Evolutionary conservation across 2,113 vertebrate species (phyloP).

Genomic region (Acrocephalus kingi): DNA sequence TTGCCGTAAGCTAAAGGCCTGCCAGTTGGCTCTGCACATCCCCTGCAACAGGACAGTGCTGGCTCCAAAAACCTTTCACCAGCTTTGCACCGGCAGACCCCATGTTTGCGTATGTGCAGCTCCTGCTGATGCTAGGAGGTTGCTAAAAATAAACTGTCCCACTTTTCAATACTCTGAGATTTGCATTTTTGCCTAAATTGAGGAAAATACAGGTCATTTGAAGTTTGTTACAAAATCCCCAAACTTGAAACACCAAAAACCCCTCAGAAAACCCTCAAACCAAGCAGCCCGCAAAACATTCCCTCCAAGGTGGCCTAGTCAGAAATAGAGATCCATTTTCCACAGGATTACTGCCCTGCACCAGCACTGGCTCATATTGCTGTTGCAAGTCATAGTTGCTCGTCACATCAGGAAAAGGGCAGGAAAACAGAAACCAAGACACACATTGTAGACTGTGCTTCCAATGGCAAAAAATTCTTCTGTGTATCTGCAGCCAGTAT

Average conservation of each 20-base stretch:
- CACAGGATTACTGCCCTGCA: not conserved
- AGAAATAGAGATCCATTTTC: not conserved
- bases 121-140: not conserved
- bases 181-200: not conserved
- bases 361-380: not conserved
- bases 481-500: not conserved
- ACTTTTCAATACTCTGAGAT: not conserved
- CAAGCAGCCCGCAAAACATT: not conserved
- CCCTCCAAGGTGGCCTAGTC: not conserved
- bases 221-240: not conserved
- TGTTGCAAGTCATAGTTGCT: not conserved
- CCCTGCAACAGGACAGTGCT: not conserved
- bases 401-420: accelerated
- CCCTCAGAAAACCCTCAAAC: not conserved
- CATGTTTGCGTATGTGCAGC: not conserved
- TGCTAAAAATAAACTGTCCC: not conserved
- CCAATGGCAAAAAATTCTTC: not conserved
- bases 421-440: not conserved
- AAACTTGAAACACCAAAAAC: not conserved
- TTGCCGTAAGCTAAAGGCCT: not conserved
- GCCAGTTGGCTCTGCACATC: constrained; percentile 1
- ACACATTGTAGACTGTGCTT: not conserved
- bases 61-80: not conserved
- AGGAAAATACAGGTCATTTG: not conserved
- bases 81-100: not conserved